Conservation (phyloP, 1,140 invertebrate species). For the Sarcophaga peregrina region DNA sequence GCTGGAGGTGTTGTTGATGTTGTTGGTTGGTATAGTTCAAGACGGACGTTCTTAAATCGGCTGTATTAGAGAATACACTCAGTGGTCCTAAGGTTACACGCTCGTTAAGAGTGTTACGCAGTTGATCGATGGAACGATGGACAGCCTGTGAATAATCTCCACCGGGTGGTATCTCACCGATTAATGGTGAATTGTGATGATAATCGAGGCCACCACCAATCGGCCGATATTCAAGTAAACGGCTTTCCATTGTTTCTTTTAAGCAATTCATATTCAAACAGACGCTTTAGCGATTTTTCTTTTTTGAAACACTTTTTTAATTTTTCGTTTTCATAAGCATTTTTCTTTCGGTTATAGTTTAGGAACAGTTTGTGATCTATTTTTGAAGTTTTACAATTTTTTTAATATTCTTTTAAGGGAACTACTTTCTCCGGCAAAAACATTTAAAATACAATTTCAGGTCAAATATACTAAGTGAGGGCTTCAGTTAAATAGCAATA, state of each 20-base stretch:
- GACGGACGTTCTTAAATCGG: conserved; percentile 60
- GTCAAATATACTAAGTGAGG: no score
- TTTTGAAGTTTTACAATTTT: background rate
- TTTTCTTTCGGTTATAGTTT: background rate
- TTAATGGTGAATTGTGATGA: conserved; percentile 71
- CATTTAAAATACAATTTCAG: no score
- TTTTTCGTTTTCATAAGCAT: background rate
- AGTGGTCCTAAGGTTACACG: conserved; percentile 68
- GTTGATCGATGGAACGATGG: conserved; percentile 76
- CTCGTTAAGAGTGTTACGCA: conserved; percentile 72
- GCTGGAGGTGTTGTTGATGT: conserved; percentile 51
- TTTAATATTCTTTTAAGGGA: no score
- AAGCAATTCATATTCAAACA: conserved; percentile 37
- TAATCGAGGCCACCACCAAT: conserved; percentile 72
- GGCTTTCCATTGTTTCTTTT: conserved; percentile 69
- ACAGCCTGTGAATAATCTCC: conserved; percentile 74
- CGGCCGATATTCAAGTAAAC: conserved; percentile 72
- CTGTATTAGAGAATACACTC: conserved; percentile 62
- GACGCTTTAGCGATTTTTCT: background rate
- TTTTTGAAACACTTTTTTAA: conserved; percentile 27
- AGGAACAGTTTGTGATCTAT: background rate
- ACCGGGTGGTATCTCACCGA: conserved; percentile 71
- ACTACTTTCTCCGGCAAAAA: no score
- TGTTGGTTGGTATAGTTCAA: conserved; percentile 60
- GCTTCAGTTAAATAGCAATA: no score